Conservation (phyloP, 1,140 invertebrate species). For the Drosophila miranda region DNA sequence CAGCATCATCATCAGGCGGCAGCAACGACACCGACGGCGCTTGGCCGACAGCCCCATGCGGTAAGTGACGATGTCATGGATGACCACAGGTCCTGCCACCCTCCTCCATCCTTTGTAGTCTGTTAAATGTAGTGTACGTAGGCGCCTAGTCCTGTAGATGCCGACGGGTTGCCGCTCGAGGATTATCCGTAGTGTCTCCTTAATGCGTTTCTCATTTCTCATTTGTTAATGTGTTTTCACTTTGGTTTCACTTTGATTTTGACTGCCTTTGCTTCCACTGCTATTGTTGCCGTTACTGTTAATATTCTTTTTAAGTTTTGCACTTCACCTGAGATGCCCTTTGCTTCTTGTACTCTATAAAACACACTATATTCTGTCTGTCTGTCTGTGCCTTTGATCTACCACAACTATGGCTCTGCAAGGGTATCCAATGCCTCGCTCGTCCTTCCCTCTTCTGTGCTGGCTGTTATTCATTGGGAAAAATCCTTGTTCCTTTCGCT, state of each 20-base stretch:
- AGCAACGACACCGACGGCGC: slow-evolving; percentile 26
- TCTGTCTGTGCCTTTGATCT: slow-evolving; percentile 26
- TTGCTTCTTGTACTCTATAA: background rate
- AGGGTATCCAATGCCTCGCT: slow-evolving; percentile 8
- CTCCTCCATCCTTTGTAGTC: background rate
- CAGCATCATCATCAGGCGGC: slow-evolving; percentile 23
- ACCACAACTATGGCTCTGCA: background rate
- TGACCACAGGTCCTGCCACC: background rate
- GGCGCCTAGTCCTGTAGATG: slow-evolving; percentile 6
- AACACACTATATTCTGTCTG: background rate
- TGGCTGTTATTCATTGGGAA: slow-evolving; percentile 31
- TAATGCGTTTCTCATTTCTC: too few relatives aligned
- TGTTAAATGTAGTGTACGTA: slow-evolving; percentile 19
- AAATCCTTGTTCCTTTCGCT: slow-evolving; percentile 14
- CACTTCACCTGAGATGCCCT: too few relatives aligned
- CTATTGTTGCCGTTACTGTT: too few relatives aligned
- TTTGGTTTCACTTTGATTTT: too few relatives aligned
- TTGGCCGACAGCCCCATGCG: slow-evolving; percentile 52
- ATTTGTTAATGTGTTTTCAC: too few relatives aligned
- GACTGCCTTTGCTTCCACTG: too few relatives aligned
- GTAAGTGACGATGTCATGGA: slow-evolving; percentile 32
- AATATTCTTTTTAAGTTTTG: too few relatives aligned
- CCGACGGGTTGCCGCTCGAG: too few relatives aligned
- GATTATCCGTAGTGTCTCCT: too few relatives aligned
- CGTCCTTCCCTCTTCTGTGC: slow-evolving; percentile 18